Base-by-base conservation (phyloP, 2,888 invertebrate species). In the Venusia cambrica region DNA sequence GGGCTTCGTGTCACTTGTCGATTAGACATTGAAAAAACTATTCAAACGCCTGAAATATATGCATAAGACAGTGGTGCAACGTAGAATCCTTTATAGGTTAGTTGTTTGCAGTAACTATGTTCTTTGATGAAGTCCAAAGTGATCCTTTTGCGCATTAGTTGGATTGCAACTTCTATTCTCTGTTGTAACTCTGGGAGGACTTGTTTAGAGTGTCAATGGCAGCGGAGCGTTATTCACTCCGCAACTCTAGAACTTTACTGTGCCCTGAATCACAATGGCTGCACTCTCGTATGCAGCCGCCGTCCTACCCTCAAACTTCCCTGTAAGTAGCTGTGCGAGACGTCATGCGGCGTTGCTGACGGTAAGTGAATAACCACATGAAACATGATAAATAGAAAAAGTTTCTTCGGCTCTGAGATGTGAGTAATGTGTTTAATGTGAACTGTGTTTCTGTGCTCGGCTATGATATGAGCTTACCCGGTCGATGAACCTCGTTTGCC, bases 121-220 rank as follows among this genome's bases (percentile, higher is more conserved):
- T n/a, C n/a, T n/a, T n/a, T n/a, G n/a, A n/a, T n/a, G n/a, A n/a
- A n/a, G n/a, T n/a, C n/a, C n/a, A 8, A 6, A 26, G 26, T 28
- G 19, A 17, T 20, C 11, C 21, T 26, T 19, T 5, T 8, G 14
- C 6, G 9, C 19, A 6, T 13, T 8, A 11, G 11, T n/a, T n/a
- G n/a, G 5, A 38, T 15, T 29, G n/a, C 29, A 20, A 24, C 20
- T 22, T 29, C 33, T 33, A 24, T 16, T 19, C 6, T 9, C 32
- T 28, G 14, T 19, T 29, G 24, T 24, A 68, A 64, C 57, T 70
- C 65, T 54, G 62, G 54, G 35, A 51, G 57, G 55, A 69, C 67
- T 72, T 66, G 65, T 59, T 63, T 59, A 61, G 54, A 57, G 69
- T 70, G 71, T 69, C 72, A 66, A 65, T 71, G 69, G 58, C 69